These are phyloP conservation scores for Poecilia gillii DNA, from an alignment of 2,797 vertebrate species.

Conservation along the genomic window DNA sequence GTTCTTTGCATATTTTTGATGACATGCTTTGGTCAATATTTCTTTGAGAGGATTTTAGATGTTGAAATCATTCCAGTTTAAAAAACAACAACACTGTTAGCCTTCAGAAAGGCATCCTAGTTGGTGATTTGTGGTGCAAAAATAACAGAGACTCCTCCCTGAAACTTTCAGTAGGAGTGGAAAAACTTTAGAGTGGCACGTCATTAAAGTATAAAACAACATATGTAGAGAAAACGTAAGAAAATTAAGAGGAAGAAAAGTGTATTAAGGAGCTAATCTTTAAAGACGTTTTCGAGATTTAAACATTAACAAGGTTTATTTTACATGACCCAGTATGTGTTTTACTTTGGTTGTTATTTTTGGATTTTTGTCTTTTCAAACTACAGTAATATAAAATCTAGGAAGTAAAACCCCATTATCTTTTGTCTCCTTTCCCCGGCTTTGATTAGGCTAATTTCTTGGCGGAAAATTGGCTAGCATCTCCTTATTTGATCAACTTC, in stretches of 20 bases:
- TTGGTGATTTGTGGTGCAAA: background rate
- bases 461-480: background rate
- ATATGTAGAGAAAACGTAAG: background rate
- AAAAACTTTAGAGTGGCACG: background rate
- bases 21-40: background rate
- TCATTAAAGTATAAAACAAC: no score
- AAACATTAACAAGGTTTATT: background rate
- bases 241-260: background rate
- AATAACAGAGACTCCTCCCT: background rate
- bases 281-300: background rate
- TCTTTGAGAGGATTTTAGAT: conserved; percentile 1
- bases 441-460: background rate
- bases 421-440: background rate
- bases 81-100: background rate
- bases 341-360: background rate
- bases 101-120: background rate
- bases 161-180: background rate
- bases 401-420: background rate
- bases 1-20: background rate
- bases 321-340: background rate
- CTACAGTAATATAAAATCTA: background rate
- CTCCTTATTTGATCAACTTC: background rate
- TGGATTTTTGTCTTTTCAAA: background rate
- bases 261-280: background rate
- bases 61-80: background rate